These are phyloP conservation scores for Digitonthophagus gazella DNA, from an alignment of 2,888 invertebrate species.

Conservation along the genomic window DNA sequence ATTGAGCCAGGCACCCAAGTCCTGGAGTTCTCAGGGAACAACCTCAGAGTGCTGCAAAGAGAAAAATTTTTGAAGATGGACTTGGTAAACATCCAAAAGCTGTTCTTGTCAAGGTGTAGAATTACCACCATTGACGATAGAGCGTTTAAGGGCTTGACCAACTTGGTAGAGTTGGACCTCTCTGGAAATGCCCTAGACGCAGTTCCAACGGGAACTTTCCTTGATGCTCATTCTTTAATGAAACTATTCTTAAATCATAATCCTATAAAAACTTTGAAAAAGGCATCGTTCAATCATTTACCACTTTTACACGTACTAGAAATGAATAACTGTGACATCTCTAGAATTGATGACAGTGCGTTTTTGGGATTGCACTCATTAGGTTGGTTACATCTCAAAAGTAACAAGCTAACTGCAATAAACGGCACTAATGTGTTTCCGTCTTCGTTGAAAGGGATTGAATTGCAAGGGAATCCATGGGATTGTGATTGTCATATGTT, in stretches of 20 bases:
- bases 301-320: conserved; percentile 77
- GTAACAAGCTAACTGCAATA: conserved; percentile 74
- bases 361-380: conserved; percentile 78
- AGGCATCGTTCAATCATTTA: conserved; percentile 71
- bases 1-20: conserved; percentile 85
- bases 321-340: conserved; percentile 77
- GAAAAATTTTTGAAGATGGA: conserved; percentile 78
- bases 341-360: conserved; percentile 72
- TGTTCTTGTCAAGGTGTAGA: conserved; percentile 76
- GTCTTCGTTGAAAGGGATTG: conserved; percentile 74
- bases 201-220: conserved; percentile 76
- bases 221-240: conserved; percentile 78
- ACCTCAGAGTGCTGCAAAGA: conserved; percentile 72
- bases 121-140: conserved; percentile 75
- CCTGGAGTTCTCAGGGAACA: conserved; percentile 80
- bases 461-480: conserved; percentile 86
- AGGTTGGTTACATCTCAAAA: conserved; percentile 81
- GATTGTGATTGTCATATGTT: conserved; percentile 81
- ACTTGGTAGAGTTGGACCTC: conserved; percentile 85
- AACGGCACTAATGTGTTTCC: conserved; percentile 71
- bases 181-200: conserved; percentile 76
- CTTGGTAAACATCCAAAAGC: conserved; percentile 82
- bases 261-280: conserved; percentile 71
- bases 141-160: conserved; percentile 80
- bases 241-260: conserved; percentile 78